These are phyloP conservation scores for Macaria notata DNA, from an alignment of 2,888 invertebrate genomes.

Conservation along the genomic window DNA sequence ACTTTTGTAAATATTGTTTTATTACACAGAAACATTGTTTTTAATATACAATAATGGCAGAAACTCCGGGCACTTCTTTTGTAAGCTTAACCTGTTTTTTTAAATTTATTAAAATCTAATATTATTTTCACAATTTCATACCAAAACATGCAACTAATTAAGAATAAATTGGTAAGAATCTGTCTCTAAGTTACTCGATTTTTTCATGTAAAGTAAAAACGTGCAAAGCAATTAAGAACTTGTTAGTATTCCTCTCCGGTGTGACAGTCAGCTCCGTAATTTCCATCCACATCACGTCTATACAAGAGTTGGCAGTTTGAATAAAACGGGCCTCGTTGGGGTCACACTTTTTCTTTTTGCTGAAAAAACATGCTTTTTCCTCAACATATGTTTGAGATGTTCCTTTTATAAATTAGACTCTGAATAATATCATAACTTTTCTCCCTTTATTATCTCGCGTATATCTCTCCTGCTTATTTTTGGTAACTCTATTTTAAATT, in stretches of 20 bases:
- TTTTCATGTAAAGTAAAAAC: no score
- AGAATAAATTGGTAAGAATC: no score
- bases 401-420: constrained; percentile 45
- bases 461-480: constrained; percentile 17
- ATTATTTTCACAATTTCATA: no score
- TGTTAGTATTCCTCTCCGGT: constrained; percentile 8
- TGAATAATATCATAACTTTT: constrained; percentile 42
- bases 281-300: constrained; percentile 51
- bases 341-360: constrained; percentile 51
- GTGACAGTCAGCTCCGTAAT: constrained; percentile 32
- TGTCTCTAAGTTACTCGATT: no score
- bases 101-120: no score
- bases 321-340: constrained; percentile 51
- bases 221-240: no score
- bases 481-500: constrained; percentile 17
- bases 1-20: no score
- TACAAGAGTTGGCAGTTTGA: constrained; percentile 54
- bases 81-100: no score
- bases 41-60: no score
- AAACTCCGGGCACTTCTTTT: no score
- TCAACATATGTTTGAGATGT: constrained; percentile 41
- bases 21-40: no score
- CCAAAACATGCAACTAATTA: no score
- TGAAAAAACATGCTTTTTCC: constrained; percentile 37
- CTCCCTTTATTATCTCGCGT: constrained; percentile 35